Base-by-base conservation (phyloP, 2,888 invertebrate species). In the Himalopsyche anomala region DNA sequence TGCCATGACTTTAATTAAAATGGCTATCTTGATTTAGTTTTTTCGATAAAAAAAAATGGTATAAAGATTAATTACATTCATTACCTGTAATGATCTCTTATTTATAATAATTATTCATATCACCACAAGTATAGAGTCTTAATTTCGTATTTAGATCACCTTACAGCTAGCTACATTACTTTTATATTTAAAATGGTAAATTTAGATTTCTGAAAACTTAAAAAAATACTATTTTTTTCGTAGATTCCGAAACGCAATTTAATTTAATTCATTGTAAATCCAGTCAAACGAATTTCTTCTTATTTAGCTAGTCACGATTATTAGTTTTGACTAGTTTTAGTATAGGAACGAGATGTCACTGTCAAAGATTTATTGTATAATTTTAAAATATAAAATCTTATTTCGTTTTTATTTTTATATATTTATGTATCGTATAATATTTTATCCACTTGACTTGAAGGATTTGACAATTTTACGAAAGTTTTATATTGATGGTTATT, bases 221-320 rank as follows among this genome's bases (percentile, higher is more conserved):
- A 80, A 36, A 42, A 42, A 45, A 45, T 80, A 51, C 51, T 9
- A 28, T 54, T 36, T 81, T 81, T 40, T 81, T 45, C 51, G 54
- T 28, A 36, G 15, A 17, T 51, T 81, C 51, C 54, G 51, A 36
- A 51, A 51, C 15, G 15, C 51, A 51, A 51, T 51, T 19, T 19
- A 19, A 62, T 62, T 19, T 19, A n/a, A 11, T 19, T 81, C 28
- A 28, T n/a, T 81, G 38, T 81, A 54, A 51, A 81, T 51, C 54
- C 62, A 62, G 62, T 62, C 62, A 62, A 62, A 62, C 28, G 62
- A 28, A 62, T 62, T 62, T 40, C 38, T 83, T 83, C 42, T 81
- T 84, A 51, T 81, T 56, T 81, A 74, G 54, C 85, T 85, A 85
- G 85, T 85, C 85, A 85, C 56, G 69, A 45, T 81, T 84, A 62